Percentiles rank a stretch among this genome's conserved stretches.
These are phyloP conservation scores for Drosophila nr. perissopoda DNA, from an alignment of 2,888 invertebrate genomes.

Conservation along the genomic window DNA sequence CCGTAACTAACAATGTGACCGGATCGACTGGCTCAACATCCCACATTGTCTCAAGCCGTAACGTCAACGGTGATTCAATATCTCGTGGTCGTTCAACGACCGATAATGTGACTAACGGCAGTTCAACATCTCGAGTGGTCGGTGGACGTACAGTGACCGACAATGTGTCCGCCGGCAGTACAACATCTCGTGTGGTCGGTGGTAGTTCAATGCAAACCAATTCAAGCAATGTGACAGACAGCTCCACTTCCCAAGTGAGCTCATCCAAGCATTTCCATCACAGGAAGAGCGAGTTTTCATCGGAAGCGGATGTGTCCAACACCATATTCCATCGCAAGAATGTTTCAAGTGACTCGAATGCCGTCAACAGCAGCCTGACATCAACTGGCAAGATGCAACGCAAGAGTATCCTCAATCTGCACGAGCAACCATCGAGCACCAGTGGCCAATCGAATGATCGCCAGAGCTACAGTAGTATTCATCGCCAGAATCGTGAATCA, in stretches of 20 bases:
- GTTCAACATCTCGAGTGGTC: slow-evolving; percentile 38
- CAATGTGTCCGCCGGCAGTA: slow-evolving; percentile 19
- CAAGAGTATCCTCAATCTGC: slow-evolving; percentile 92
- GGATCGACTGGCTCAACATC: slow-evolving; percentile 19
- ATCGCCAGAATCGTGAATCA: slow-evolving; percentile 88
- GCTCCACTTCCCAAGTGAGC: slow-evolving; percentile 44
- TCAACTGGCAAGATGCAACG: slow-evolving; percentile 90
- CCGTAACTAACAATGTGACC: slow-evolving; percentile 27
- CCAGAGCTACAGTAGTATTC: slow-evolving; percentile 92
- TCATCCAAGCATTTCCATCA: slow-evolving; percentile 87
- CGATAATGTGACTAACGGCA: slow-evolving; percentile 37
- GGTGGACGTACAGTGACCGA: slow-evolving; percentile 17
- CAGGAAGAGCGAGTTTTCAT: slow-evolving; percentile 90
- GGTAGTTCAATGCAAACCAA: slow-evolving; percentile 25
- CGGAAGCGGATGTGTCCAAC: slow-evolving; percentile 91
- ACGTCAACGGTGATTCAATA: slow-evolving; percentile 32
- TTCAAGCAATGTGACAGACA: slow-evolving; percentile 30
- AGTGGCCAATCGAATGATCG: slow-evolving; percentile 89
- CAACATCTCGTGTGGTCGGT: slow-evolving; percentile 25
- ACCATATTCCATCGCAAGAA: slow-evolving; percentile 91
- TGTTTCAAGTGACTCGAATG: slow-evolving; percentile 70
- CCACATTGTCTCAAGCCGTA: slow-evolving; percentile 21
- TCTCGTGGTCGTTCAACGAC: slow-evolving; percentile 27
- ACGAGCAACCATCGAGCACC: slow-evolving; percentile 89
- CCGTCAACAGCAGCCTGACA: slow-evolving; percentile 77